Base-by-base conservation (phyloP, 1,140 invertebrate genomes). In the Drosophila kohkoa region DNA sequence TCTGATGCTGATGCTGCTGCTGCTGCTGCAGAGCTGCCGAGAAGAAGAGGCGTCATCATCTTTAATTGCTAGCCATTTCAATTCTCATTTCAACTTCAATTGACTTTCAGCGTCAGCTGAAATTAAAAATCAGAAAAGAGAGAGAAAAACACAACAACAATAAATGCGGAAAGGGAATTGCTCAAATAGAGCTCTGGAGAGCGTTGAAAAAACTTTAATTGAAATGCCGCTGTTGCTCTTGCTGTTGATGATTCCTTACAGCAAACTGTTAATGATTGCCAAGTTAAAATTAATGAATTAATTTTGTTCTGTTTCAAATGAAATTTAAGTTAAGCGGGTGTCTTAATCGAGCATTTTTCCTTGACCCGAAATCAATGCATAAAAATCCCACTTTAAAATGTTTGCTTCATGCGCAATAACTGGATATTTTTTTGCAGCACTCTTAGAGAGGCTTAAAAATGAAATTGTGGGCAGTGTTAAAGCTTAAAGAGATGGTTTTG, bases 51-150 rank as follows among this genome's bases (percentile, higher is more conserved):
- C 82, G 73, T 66, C 82, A 82, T 88, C 79, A 73, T 81, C 83
- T 85, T 88, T 88, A 88, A 88, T 88, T 88, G 81, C 81, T 89
- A 46, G 85, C 85, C 86, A 85, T 85, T 90, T 89, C 85, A 89
- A 75, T 79, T 89, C 77, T 89, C 77, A 85, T 89, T 88, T 83
- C 74, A 73, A 72, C 75, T 85, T 85, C 80, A 89, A 89, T 89
- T 85, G 85, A 89, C 85, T 88, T 88, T 79, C 67, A 57, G 58
- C 68, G 80, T 54, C 71, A 59, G 76, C 32, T 45, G 30, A 60
- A 67, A 54, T 52, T 60, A 68, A 74, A 58, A 66, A 49, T 20
- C 10, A 13, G 46, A 45, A 60, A 48, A 74, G 68, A 67, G 15
- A 5, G 5, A 38, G 8, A 38, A 46, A 30, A 59, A 41, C 6